Conservation (phyloP, 1,140 invertebrate species). For the Anoplophora glabripennis region DNA sequence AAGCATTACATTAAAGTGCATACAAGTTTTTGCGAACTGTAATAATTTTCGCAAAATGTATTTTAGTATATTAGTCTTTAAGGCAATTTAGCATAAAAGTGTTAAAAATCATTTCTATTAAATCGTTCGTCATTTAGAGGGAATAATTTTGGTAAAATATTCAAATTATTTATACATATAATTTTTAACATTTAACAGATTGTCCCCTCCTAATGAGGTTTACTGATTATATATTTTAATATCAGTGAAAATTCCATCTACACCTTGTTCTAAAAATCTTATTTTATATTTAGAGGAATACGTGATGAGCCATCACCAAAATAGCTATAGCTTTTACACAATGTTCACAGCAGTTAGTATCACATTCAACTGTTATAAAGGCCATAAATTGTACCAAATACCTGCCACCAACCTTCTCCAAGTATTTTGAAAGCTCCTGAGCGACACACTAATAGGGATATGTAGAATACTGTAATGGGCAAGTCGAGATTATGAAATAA, state of each 20-base stretch:
- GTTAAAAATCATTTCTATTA: neutral
- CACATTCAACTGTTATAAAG: too few relatives aligned
- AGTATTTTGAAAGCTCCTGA: too few relatives aligned
- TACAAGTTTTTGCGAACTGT: too few relatives aligned
- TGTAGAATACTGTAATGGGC: neutral
- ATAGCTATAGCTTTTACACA: neutral
- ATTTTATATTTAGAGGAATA: neutral
- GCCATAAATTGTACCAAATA: neutral
- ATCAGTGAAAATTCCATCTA: too few relatives aligned
- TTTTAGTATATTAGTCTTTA: constrained; percentile 1
- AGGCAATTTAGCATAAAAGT: neutral
- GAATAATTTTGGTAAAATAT: neutral
- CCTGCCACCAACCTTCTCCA: neutral
- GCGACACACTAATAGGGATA: too few relatives aligned
- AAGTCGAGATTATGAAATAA: neutral
- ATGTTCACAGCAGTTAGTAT: too few relatives aligned
- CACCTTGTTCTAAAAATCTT: too few relatives aligned
- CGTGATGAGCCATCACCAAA: constrained; percentile 2
- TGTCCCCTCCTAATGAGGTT: too few relatives aligned
- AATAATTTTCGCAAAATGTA: neutral
- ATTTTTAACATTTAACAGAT: too few relatives aligned
- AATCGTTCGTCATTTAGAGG: neutral
- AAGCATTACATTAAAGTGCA: too few relatives aligned
- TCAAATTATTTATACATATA: neutral
- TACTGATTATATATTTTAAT: too few relatives aligned